These are phyloP conservation scores for Zaprionus bogoriensis DNA, from an alignment of 2,888 invertebrate species.

Conservation along the genomic window DNA sequence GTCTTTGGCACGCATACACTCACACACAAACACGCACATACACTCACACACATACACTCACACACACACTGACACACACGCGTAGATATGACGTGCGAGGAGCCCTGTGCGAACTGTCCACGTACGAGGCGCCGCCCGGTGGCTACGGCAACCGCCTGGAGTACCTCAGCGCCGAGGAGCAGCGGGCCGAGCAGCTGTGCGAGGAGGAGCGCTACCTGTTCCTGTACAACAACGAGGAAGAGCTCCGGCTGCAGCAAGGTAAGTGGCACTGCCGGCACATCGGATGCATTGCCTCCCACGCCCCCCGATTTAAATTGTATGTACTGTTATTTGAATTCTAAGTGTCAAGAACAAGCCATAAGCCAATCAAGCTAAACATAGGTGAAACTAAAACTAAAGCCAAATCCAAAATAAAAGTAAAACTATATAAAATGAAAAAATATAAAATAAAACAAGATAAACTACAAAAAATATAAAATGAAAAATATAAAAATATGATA, in stretches of 20 bases:
- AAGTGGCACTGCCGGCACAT: slow-evolving; percentile 57
- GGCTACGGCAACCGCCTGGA: slow-evolving; percentile 86
- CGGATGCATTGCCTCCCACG: slow-evolving; percentile 27
- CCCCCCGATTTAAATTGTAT: slow-evolving; percentile 47
- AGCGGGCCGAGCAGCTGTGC: slow-evolving; percentile 93
- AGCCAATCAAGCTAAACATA: slow-evolving; percentile 16
- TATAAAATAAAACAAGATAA: slow-evolving; percentile 5
- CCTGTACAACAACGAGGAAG: slow-evolving; percentile 93
- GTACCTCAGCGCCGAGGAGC: slow-evolving; percentile 88
- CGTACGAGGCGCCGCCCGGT: slow-evolving; percentile 91
- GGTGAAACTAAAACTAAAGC: slow-evolving; percentile 11
- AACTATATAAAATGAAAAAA: slow-evolving; percentile 19
- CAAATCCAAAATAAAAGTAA: slow-evolving; percentile 12
- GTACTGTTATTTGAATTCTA: slow-evolving; percentile 56
- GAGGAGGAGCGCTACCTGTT: slow-evolving; percentile 97
- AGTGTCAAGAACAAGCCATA: slow-evolving; percentile 42
- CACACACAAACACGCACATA: slow-evolving; percentile 5
- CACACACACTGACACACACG: slow-evolving; percentile 4
- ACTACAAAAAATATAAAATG: slow-evolving; percentile 7
- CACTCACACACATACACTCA: slow-evolving; percentile 6
- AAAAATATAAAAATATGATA: slow-evolving; percentile 7
- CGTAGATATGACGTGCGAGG: slow-evolving; percentile 96
- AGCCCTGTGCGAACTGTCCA: slow-evolving; percentile 92
- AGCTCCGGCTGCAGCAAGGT: slow-evolving; percentile 96
- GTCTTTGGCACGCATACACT: slow-evolving; percentile 51